Conservation (phyloP, 1,140 invertebrate genomes). For the Proales similis region DNA sequence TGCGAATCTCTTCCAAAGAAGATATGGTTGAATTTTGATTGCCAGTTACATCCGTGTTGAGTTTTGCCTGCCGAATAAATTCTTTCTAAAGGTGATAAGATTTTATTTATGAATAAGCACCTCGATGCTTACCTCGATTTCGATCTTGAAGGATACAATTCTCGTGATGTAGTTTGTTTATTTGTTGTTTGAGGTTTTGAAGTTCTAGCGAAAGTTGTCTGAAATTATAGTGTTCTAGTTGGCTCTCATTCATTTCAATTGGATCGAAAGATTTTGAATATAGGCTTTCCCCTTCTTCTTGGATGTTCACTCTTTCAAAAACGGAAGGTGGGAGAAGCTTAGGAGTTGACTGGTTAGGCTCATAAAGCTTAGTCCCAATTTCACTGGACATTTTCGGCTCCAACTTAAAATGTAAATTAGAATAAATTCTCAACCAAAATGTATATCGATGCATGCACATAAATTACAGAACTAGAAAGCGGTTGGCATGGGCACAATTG, state of each 20-base stretch:
- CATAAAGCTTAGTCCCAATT: slow-evolving; percentile 8
- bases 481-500: too few relatives aligned
- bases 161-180: slow-evolving; percentile 20
- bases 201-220: slow-evolving; percentile 4
- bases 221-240: too few relatives aligned
- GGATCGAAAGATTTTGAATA: background rate
- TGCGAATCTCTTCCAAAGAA: slow-evolving; percentile 9
- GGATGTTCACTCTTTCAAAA: slow-evolving; percentile 22
- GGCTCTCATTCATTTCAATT: background rate
- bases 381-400: slow-evolving; percentile 1
- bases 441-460: background rate
- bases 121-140: too few relatives aligned
- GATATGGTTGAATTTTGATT: slow-evolving; percentile 15
- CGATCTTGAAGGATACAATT: slow-evolving; percentile 4
- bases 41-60: slow-evolving; percentile 29
- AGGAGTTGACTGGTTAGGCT: slow-evolving; percentile 31
- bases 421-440: background rate
- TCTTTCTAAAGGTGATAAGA: too few relatives aligned
- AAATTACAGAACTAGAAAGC: background rate
- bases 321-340: slow-evolving; percentile 28
- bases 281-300: too few relatives aligned
- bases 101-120: too few relatives aligned
- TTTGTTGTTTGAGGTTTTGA: slow-evolving; percentile 24
- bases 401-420: slow-evolving; percentile 4
- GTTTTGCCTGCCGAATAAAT: slow-evolving; percentile 26